Conservation (phyloP, 2,888 invertebrate genomes). For the Harpalus rubripes region DNA sequence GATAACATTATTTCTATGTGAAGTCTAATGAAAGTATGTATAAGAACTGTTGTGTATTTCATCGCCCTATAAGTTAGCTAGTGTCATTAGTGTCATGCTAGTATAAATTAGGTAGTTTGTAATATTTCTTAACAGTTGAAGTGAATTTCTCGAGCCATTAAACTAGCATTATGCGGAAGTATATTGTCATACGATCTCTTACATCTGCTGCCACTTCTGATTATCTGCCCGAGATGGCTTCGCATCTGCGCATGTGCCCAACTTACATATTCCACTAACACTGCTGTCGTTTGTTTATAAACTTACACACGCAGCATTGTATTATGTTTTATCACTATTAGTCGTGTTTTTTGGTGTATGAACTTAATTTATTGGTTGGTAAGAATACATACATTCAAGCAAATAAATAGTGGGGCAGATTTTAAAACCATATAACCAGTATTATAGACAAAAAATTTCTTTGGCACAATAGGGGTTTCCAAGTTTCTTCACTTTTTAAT, state of each 20-base stretch:
- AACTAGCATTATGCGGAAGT: conserved; percentile 51
- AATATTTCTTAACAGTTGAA: conserved; percentile 56
- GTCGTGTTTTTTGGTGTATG: too few species aligned
- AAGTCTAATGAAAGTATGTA: not conserved
- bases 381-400: too few species aligned
- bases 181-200: conserved; percentile 53
- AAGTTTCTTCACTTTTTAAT: too few species aligned
- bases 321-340: conserved; percentile 15
- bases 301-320: conserved; percentile 5
- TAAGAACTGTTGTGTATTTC: not conserved
- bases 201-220: conserved; percentile 54
- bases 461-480: too few species aligned
- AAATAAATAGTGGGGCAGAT: too few species aligned
- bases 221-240: conserved; percentile 27
- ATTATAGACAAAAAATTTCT: too few species aligned
- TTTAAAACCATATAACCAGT: too few species aligned
- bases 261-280: conserved; percentile 22
- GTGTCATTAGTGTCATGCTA: conserved; percentile 30
- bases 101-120: conserved; percentile 38
- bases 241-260: conserved; percentile 8
- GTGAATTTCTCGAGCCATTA: conserved; percentile 53
- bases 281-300: conserved; percentile 10
- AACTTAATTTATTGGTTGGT: too few species aligned
- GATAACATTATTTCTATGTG: not conserved
- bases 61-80: not conserved